These are phyloP conservation scores for Pegea sp. DNA, from an alignment of 23 tunicate species.

Conservation along the genomic window DNA sequence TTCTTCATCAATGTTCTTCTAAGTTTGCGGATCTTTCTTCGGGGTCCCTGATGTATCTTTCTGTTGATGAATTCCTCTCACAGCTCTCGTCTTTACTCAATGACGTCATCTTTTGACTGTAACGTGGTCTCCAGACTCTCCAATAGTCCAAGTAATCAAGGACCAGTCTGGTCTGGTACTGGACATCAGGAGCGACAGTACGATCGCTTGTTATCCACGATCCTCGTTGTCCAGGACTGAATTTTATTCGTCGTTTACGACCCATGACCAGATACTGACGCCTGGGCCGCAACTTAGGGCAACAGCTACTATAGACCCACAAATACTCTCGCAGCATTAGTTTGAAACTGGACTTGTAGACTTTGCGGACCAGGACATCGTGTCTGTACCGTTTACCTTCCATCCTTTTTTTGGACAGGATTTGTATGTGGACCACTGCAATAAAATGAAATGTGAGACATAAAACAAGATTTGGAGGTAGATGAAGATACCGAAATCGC, in stretches of 20 bases:
- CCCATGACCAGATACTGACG: slow-evolving; percentile 75
- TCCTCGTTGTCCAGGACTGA: slow-evolving; percentile 11
- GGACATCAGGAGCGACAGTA: not conserved
- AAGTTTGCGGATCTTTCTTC: no score
- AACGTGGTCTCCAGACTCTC: slow-evolving; percentile 49
- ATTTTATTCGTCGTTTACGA: slow-evolving; percentile 25
- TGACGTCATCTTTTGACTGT: slow-evolving; percentile 29
- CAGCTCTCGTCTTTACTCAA: no score
- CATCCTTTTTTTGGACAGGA: slow-evolving; percentile 28
- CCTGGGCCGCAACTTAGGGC: slow-evolving; percentile 63
- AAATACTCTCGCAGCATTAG: slow-evolving; percentile 56
- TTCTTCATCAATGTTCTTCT: no score
- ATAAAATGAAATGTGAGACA: not conserved
- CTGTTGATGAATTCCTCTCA: no score
- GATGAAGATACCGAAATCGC: slow-evolving; percentile 67
- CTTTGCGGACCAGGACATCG: slow-evolving; percentile 27
- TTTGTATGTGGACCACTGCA: slow-evolving; percentile 54
- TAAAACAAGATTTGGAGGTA: not conserved
- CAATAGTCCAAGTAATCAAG: slow-evolving; percentile 78
- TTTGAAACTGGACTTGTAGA: slow-evolving; percentile 36
- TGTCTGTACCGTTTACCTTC: slow-evolving; percentile 36
- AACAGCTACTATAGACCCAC: slow-evolving; percentile 73
- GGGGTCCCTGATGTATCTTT: no score
- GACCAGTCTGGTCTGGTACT: slow-evolving; percentile 43
- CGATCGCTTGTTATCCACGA: not conserved